Evolutionary conservation across 2,113 vertebrate species (phyloP), one percentile per base, ranked within the genome.

Genomic region (Thomomys bottae): DNA sequence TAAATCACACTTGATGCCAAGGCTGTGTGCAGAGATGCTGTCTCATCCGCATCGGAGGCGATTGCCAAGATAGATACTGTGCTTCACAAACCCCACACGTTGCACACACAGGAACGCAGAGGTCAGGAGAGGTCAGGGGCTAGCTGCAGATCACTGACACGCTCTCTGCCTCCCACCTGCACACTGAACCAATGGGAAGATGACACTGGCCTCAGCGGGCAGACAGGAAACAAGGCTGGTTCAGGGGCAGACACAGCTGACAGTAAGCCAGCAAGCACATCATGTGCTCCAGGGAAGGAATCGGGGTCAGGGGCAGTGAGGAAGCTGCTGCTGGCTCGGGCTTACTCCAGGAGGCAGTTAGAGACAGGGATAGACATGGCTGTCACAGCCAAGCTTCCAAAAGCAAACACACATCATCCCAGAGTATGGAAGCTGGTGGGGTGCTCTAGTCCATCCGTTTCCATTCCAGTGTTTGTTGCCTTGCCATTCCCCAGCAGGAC

Each of bases 11-110:
- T 54, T 28, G 76, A 78, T 86, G 87, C 66, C 84, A 84, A 81
- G 86, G 79, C 87, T 64, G 70, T 88, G 59, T 70, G 38, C 87
- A 79, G 0, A 64, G 40, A 70, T 40, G 70, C 80, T 86, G 80
- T 75, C 84, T 92, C 72, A 85, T 70, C 84, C 36, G 87, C n/a
- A 3, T 66, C n/a, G 57, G 32, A 73, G 7, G 61, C 86, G 94
- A 93, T 36, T 1, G 92, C 90, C 90, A 89, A 71, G 84, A 66
- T 0, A 75, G 94, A 83, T 75, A 88, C 0, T 64, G 32, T 32
- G 75, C n/a, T 70, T 85, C 75, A 70, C 78, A 83, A 92, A 66
- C 40, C 66, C 4, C 32, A 71, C 71, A 66, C 15, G 2, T 6
- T 42, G 24, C 0, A 76, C 71, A 76, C 71, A 64, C 2, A 20